Evolutionary conservation across 2,797 vertebrate genomes (phyloP), one percentile per base, ranked within the genome.

Genomic region (Diplodus sargus): DNA sequence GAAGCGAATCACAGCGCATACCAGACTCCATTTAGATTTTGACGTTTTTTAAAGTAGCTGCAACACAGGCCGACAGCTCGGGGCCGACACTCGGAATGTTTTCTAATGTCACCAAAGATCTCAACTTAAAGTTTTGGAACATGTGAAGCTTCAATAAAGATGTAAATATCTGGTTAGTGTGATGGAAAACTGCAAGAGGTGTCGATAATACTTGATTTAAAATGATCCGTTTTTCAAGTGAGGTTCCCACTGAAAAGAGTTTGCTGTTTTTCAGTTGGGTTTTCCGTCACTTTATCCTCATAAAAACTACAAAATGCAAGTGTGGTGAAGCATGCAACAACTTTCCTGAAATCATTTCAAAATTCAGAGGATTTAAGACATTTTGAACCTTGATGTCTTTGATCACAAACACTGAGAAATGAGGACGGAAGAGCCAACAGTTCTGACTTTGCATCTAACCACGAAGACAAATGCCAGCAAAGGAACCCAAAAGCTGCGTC

Each of bases 11-110:
- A 3, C 22, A 6, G 6, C 56, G 7, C 14, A 23, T 1, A 67
- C 43, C 64, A 25, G 49, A 70, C 5, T 51, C 13, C 22, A 60
- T 59, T 76, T 43, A 23, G 45, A 62, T 62, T 57, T 56, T 23
- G 9, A 1, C 8, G 4, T 13, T 18, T 45, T 42, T 28, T 25
- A 5, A 28, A 22, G 30, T 3, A 13, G 49, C 28, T 25, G 15
- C 15, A 9, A 13, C 0, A 34, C 14, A 13, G 42, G 15, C 9
- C 10, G 15, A 22, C 10, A 22, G 9, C 22, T 18, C 20, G 15
- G 17, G 51, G 2, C 3, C 5, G 30, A 30, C 18, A 18, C 30
- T 30, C 2, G 25, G 5, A 63, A 25, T 13, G 3, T 30, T 47
- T 17, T 23, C 4, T 45, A 23, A 43, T 3, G 15, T 10, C 22